Percentiles rank a stretch among this genome's conserved stretches.
Evolutionary conservation across 53 echinoderm and acorn worm genomes (phyloP).

Genomic region (Crossaster papposus): DNA sequence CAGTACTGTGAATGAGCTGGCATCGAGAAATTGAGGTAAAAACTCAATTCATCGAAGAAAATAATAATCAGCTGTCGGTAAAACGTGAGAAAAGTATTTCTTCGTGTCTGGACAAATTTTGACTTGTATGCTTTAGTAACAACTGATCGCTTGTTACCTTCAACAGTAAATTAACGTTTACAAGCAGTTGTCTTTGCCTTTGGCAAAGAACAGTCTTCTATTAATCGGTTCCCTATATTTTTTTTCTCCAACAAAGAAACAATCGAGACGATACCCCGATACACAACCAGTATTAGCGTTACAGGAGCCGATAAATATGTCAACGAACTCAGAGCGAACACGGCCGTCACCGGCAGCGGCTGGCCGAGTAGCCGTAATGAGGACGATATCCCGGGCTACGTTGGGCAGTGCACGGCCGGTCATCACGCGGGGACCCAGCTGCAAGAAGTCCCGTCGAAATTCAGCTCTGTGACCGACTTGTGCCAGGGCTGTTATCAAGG

Average conservation of each 20-base stretch:
- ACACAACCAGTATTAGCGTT: neutral
- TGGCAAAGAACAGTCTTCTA: no score
- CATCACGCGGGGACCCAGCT: neutral
- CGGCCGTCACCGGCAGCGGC: slow-evolving; percentile 15
- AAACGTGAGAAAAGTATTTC: no score
- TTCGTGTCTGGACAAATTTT: no score
- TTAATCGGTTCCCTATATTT: no score
- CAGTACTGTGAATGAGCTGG: no score
- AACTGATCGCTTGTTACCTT: no score
- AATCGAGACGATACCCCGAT: neutral
- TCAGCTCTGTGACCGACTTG: neutral
- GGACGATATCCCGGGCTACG: neutral
- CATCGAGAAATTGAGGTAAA: no score
- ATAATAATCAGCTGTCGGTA: no score
- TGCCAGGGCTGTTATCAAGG: slow-evolving; percentile 41
- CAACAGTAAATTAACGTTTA: no score
- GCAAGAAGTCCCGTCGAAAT: neutral
- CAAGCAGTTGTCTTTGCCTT: no score
- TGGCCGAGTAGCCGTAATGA: neutral
- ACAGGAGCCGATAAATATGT: neutral
- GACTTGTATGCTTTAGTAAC: no score
- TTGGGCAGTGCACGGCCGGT: neutral
- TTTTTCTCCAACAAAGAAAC: neutral
- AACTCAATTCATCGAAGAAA: no score
- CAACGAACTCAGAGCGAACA: neutral